Evolutionary conservation across 2,888 invertebrate species (phyloP), one percentile per base, ranked within the genome.

Genomic region (Drosophila cognata): DNA sequence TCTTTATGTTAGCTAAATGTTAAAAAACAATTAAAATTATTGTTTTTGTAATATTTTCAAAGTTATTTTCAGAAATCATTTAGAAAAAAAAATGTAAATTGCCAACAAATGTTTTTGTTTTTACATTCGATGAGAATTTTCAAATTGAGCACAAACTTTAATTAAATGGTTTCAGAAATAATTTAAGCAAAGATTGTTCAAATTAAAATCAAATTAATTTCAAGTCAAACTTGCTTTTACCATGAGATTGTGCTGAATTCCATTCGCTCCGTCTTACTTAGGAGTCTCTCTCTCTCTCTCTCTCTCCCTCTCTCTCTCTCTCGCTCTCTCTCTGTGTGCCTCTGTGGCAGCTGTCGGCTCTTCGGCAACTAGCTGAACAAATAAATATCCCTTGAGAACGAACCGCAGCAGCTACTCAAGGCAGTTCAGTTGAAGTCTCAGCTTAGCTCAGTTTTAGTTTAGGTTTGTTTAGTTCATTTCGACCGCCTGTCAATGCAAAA

Each of bases 401-500:
- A 0, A 3, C 8, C 41, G 38, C n/a, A 46, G 25, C 25, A 48
- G 21, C 18, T 29, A 18, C 10, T 36, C 16, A n/a, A n/a, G 48
- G 48, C 60, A 65, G 67, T 68, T 78, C 64, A 60, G 25, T 7
- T 33, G 21, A 43, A 21, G 38, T 38, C 21, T 2, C 43, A 2
- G 21, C 6, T 50, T 18, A 50, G 10, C 11, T 51, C 16, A n/a
- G 51, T 8, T 51, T 51, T 18, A n/a, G 51, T 51, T 51, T 18
- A 6, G 41, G 29, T 41, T 29, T 60, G 63, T 67, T 74, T 57
- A 74, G 43, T 57, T 57, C 43, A 57, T 41, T 78, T 78, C 52
- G 33, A 55, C 35, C 43, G 63, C 3, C 74, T 74, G 78, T 78
- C 78, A 78, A 74, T 74, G 78, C 74, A 74, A 65, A 74, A 46